Conservation (phyloP, 2,888 invertebrate genomes). For the Pristionchus fissidentatus region DNA sequence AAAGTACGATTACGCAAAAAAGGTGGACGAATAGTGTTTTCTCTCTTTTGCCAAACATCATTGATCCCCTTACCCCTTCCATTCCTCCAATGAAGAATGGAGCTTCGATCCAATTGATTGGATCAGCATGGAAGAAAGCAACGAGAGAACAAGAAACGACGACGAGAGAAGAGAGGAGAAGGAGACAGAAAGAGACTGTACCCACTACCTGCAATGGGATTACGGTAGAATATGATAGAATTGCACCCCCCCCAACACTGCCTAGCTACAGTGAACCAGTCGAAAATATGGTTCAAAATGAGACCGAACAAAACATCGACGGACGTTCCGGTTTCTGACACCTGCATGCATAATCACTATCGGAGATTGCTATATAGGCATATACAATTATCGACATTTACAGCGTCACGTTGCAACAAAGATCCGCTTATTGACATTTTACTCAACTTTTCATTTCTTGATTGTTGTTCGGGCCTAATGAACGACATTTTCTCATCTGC, state of each 20-base stretch:
- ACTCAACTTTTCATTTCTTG: no score
- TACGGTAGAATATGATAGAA: background rate
- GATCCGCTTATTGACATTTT: no score
- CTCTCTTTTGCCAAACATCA: background rate
- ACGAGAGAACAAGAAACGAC: conserved; percentile 48
- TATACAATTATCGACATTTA: no score
- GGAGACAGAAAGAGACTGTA: conserved; percentile 47
- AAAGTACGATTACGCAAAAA: no score
- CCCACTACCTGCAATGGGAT: conserved; percentile 41
- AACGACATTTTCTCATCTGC: no score
- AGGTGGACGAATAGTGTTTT: no score
- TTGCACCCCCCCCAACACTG: background rate
- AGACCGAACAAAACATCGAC: background rate
- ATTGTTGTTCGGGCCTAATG: no score
- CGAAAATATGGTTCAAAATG: no score
- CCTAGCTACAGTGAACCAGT: background rate
- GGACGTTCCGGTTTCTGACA: no score
- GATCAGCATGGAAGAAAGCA: conserved; percentile 49
- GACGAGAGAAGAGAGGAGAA: conserved; percentile 45
- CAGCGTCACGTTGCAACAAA: no score
- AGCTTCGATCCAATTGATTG: conserved; percentile 46
- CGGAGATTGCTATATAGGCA: no score
- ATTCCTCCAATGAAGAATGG: conserved; percentile 45
- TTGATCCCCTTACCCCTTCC: conserved; percentile 2
- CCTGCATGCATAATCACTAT: no score